phyloP scores from a whole-genome alignment of 2,797 vertebrate species.

The Heteromormyrus szaboi region DNA sequence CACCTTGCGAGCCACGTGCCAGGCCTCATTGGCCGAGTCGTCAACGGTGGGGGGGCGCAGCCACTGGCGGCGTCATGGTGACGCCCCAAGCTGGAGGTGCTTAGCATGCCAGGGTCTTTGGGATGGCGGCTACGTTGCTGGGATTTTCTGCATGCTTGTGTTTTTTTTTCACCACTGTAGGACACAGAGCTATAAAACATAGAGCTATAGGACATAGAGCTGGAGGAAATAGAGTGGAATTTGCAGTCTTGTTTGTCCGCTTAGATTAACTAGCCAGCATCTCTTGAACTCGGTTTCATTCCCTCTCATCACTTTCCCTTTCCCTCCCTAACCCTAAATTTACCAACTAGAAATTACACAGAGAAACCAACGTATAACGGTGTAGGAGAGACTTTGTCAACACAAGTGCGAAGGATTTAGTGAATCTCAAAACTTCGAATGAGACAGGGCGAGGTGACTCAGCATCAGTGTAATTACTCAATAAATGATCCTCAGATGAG shows the following conservation, averaged over 20 bases:
- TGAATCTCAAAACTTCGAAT: background rate
- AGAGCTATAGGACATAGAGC: background rate
- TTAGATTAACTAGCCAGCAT: constrained; percentile 26
- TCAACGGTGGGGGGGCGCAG: background rate
- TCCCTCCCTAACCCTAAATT: background rate
- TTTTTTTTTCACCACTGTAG: constrained; percentile 7
- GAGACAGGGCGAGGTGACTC: background rate
- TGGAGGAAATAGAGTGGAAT: background rate
- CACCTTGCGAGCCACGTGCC: constrained; percentile 31
- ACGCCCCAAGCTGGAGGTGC: background rate
- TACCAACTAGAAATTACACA: background rate
- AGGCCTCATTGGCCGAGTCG: background rate
- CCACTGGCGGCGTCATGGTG: background rate
- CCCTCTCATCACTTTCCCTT: background rate
- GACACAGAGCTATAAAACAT: background rate
- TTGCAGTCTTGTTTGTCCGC: constrained; percentile 19
- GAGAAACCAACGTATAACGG: background rate
- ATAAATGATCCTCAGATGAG: background rate
- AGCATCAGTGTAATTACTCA: background rate
- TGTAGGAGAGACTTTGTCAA: background rate
- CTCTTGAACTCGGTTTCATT: constrained; percentile 19
- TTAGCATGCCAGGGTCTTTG: background rate
- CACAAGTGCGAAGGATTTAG: background rate
- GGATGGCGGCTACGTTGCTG: background rate
- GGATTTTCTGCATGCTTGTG: constrained; percentile 12